phyloP scores from a whole-genome alignment of 2,113 vertebrate species.

The Gallinago media region DNA sequence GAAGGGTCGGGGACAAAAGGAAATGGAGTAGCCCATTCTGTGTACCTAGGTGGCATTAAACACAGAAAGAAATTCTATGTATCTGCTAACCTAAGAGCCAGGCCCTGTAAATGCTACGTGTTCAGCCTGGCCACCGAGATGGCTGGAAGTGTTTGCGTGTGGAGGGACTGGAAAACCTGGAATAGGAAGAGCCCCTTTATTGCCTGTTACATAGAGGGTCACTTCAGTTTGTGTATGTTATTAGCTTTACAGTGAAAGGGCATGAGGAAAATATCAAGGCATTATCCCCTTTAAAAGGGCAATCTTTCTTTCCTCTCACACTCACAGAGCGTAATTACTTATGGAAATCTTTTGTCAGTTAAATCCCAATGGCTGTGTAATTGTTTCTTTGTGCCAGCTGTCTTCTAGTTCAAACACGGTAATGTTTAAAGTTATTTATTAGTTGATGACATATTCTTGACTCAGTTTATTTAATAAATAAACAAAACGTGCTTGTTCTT shows the following conservation, averaged over 20 bases:
- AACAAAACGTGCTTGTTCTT: neutral
- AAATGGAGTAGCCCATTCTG: neutral
- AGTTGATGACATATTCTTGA: slow-evolving; percentile 58
- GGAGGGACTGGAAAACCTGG: neutral
- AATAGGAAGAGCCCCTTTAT: neutral
- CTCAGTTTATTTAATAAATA: slow-evolving; percentile 56
- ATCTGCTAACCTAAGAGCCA: neutral
- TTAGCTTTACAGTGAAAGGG: neutral
- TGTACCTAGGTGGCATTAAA: neutral
- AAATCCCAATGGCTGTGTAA: slow-evolving; percentile 51
- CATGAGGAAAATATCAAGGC: slow-evolving; percentile 28
- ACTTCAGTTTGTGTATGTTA: neutral
- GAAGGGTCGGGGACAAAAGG: neutral
- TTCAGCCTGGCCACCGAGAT: neutral
- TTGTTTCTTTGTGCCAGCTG: slow-evolving; percentile 59
- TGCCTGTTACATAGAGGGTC: neutral
- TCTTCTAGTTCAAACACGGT: slow-evolving; percentile 38
- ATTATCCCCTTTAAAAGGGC: slow-evolving; percentile 28
- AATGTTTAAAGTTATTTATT: slow-evolving; percentile 66
- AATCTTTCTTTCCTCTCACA: slow-evolving; percentile 1
- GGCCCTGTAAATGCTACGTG: neutral
- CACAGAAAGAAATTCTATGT: neutral
- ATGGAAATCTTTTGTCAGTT: slow-evolving; percentile 50
- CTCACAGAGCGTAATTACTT: neutral
- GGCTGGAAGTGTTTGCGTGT: neutral